These are phyloP conservation scores for Orestias chungarensis DNA, from an alignment of 2,797 vertebrate species.

Conservation along the genomic window DNA sequence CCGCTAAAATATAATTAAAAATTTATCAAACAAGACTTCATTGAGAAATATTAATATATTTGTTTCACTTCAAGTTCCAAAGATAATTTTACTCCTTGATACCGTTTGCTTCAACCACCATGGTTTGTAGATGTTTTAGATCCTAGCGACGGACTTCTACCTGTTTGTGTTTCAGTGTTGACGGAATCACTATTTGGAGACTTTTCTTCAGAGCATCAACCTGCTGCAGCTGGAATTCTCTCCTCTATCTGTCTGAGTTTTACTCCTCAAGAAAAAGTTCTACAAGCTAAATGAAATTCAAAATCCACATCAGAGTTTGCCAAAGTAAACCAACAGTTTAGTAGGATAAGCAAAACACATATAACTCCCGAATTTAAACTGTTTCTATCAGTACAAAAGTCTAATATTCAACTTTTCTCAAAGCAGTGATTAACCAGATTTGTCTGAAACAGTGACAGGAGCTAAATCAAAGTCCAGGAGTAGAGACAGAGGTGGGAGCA, in stretches of 20 bases:
- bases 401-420: background rate
- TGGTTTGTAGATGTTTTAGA: background rate
- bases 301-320: background rate
- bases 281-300: background rate
- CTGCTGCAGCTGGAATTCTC: background rate
- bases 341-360: background rate
- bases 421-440: slow-evolving; percentile 5
- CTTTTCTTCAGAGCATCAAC: no score
- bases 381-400: slow-evolving; percentile 3
- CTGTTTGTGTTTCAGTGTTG: no score
- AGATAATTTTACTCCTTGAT: background rate
- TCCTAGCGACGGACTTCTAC: no score
- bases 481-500: slow-evolving; percentile 33
- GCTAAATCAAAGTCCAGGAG: slow-evolving; percentile 56
- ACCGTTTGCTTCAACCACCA: background rate
- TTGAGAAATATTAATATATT: no score
- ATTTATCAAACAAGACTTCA: no score
- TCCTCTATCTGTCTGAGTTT: background rate
- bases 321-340: background rate
- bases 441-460: slow-evolving; percentile 26
- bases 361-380: background rate
- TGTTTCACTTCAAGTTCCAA: background rate
- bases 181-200: no score
- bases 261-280: background rate
- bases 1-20: background rate